These are phyloP conservation scores for Nasua narica DNA, from an alignment of 2,797 vertebrate species.

Conservation along the genomic window DNA sequence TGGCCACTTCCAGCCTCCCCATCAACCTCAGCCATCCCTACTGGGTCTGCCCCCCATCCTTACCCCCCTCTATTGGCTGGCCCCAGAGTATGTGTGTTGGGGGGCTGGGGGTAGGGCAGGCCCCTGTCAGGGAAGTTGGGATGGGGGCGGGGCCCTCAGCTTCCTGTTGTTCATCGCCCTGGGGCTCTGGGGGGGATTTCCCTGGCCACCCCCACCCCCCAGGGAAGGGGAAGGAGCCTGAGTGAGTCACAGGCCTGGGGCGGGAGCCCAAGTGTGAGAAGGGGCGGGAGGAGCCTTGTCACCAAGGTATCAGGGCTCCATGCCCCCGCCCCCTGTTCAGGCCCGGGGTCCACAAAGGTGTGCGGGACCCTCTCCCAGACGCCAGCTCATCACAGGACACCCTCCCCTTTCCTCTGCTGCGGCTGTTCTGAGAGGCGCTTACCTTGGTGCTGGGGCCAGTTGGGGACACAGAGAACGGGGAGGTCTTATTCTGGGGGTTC, in stretches of 20 bases:
- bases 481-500: constrained; percentile 91
- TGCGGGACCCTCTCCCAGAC: not conserved
- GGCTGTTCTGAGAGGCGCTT: constrained; percentile 50
- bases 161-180: constrained; percentile 74
- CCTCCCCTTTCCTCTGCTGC: not conserved
- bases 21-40: not conserved
- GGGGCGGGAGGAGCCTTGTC: constrained; percentile 48
- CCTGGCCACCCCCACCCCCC: constrained; percentile 76
- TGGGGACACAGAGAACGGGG: constrained; percentile 89
- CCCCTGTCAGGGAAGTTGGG: constrained; percentile 70
- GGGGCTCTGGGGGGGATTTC: constrained; percentile 78
- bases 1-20: not conserved
- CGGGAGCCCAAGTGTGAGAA: constrained; percentile 61
- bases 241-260: constrained; percentile 73
- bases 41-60: not conserved
- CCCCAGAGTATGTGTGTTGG: not conserved
- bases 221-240: constrained; percentile 77
- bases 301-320: not conserved
- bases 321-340: not conserved
- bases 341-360: not conserved
- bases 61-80: not conserved
- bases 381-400: not conserved
- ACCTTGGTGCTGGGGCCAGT: constrained; percentile 89
- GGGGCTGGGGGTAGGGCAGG: constrained; percentile 20
- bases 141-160: constrained; percentile 68